Conservation (phyloP, 2,113 vertebrate species). For the Rostratula benghalensis region DNA sequence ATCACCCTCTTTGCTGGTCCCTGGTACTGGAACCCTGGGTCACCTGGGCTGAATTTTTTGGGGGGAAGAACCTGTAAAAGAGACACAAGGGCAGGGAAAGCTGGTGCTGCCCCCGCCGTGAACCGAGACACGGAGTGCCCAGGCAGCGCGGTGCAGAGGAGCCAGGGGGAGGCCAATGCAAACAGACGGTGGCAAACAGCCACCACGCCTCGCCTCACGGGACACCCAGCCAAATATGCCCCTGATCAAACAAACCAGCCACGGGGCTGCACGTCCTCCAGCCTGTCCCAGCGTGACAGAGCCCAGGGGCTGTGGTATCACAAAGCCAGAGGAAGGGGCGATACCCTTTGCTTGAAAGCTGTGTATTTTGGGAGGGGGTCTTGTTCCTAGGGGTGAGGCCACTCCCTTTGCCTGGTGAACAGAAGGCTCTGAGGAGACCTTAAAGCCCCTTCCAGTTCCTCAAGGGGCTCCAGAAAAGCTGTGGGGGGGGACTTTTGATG, state of each 20-base stretch:
- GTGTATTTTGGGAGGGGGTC: fast-evolving
- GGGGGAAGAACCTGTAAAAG: background rate
- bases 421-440: too few relatives aligned
- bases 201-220: background rate
- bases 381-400: background rate
- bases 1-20: background rate
- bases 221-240: background rate
- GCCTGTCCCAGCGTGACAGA: fast-evolving
- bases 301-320: background rate
- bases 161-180: background rate
- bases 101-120: background rate
- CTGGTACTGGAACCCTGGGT: too few relatives aligned
- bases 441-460: too few relatives aligned
- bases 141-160: background rate
- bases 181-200: background rate
- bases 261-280: background rate
- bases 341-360: fast-evolving
- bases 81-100: background rate
- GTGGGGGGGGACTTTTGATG: too few relatives aligned
- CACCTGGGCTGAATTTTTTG: background rate
- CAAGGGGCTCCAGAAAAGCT: too few relatives aligned
- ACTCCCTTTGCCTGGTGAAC: too few relatives aligned
- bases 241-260: background rate
- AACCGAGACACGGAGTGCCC: fast-evolving
- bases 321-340: fast-evolving